phyloP scores from a whole-genome alignment of 1,140 invertebrate species.

The Drosophila saltans region DNA sequence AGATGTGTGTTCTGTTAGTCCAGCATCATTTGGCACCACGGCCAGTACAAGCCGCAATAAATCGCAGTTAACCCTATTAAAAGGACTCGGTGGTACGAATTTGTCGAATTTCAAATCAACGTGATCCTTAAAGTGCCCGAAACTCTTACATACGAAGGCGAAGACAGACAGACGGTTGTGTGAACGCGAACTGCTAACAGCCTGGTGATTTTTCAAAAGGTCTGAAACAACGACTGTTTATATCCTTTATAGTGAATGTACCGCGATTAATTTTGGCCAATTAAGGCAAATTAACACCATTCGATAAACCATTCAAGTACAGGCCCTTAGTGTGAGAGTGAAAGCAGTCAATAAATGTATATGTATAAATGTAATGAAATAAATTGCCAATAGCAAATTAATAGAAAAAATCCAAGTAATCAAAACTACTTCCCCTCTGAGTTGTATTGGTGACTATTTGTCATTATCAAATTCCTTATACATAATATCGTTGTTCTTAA shows the following conservation, averaged over 20 bases:
- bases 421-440: background rate
- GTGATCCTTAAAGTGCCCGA: slow-evolving; percentile 8
- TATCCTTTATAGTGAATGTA: background rate
- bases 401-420: slow-evolving; percentile 5
- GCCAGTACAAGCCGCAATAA: slow-evolving; percentile 38
- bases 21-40: slow-evolving; percentile 52
- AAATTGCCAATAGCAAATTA: slow-evolving; percentile 11
- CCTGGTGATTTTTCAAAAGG: slow-evolving; percentile 17
- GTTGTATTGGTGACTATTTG: slow-evolving; percentile 10
- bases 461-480: slow-evolving; percentile 29
- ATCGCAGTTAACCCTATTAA: slow-evolving; percentile 27
- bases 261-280: slow-evolving; percentile 31
- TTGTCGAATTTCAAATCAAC: slow-evolving; percentile 9
- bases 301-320: slow-evolving; percentile 24
- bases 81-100: background rate
- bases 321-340: slow-evolving; percentile 15
- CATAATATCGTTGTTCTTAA: slow-evolving; percentile 27
- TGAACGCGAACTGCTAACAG: slow-evolving; percentile 4
- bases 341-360: background rate
- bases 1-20: slow-evolving; percentile 37
- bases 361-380: background rate
- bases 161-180: background rate
- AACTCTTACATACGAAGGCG: slow-evolving; percentile 1
- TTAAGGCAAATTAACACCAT: slow-evolving; percentile 34
- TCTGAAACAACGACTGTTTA: background rate